Evolutionary conservation across 2,888 invertebrate genomes (phyloP).

Genomic region (Andrena camellia): DNA sequence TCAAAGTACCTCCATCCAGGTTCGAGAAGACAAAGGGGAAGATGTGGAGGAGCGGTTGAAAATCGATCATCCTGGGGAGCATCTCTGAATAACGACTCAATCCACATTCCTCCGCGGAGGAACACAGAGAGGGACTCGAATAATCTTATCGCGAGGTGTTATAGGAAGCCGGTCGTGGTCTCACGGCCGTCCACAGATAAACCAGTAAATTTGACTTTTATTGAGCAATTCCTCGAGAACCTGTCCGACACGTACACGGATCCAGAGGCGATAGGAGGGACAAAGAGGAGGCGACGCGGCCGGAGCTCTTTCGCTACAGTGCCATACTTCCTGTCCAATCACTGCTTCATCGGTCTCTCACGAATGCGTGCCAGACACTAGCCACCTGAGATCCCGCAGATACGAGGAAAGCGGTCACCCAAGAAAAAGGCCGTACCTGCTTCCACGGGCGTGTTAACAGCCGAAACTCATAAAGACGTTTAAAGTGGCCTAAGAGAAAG

Average conservation of each 20-base stretch:
- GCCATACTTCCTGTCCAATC: constrained; percentile 71
- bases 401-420: constrained; percentile 66
- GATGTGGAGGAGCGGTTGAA: not conserved
- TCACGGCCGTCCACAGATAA: constrained; percentile 13
- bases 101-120: not conserved
- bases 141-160: constrained; percentile 16
- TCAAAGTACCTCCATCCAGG: no score
- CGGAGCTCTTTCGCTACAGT: constrained; percentile 33
- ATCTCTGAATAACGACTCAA: not conserved
- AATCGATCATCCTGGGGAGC: not conserved
- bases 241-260: constrained; percentile 30
- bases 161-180: constrained; percentile 1
- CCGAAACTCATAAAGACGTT: constrained; percentile 85
- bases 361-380: constrained; percentile 61
- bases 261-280: not conserved
- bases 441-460: constrained; percentile 82
- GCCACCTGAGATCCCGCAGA: constrained; percentile 80
- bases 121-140: not conserved
- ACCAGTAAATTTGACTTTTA: constrained; percentile 49
- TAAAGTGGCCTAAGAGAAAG: constrained; percentile 77
- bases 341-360: constrained; percentile 77
- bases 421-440: constrained; percentile 73
- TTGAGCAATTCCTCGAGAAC: constrained; percentile 36
- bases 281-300: constrained; percentile 17
- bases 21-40: not conserved